These are phyloP conservation scores for Sminthurinus signatus DNA, from an alignment of 1,140 invertebrate species.

Conservation along the genomic window DNA sequence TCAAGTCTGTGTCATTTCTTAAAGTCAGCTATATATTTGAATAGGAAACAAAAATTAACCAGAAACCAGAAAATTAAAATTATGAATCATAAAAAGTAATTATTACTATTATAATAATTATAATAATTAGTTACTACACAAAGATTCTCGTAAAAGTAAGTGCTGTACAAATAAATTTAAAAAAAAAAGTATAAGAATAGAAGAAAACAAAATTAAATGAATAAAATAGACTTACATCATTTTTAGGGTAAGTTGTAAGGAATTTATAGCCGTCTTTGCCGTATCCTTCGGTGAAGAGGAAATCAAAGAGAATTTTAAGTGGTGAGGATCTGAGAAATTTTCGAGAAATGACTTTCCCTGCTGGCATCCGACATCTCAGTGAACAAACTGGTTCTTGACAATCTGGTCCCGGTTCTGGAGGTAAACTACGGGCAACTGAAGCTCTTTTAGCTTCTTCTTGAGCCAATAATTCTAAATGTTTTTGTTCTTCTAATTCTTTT, in stretches of 20 bases:
- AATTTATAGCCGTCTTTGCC: conserved; percentile 34
- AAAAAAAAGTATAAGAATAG: background rate
- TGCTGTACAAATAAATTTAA: background rate
- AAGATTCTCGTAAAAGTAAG: background rate
- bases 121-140: too few relatives aligned
- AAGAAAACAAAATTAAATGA: too few relatives aligned
- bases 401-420: conserved; percentile 32
- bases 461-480: conserved; percentile 7
- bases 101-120: too few relatives aligned
- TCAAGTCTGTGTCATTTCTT: conserved; percentile 15
- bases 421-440: conserved; percentile 23
- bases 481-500: conserved; percentile 58
- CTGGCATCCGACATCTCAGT: conserved; percentile 32
- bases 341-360: conserved; percentile 35
- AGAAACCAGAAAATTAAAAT: conserved; percentile 1
- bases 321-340: conserved; percentile 31
- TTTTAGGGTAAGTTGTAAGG: conserved; percentile 40
- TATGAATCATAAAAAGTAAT: background rate
- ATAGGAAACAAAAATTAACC: too few relatives aligned
- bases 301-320: conserved; percentile 36
- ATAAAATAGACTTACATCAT: conserved; percentile 33
- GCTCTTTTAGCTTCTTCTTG: conserved; percentile 21
- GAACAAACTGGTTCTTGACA: conserved; percentile 27
- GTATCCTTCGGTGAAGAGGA: conserved; percentile 39
- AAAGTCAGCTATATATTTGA: conserved; percentile 32